Percentiles rank a stretch among this genome's conserved stretches.
Evolutionary conservation across 2,113 vertebrate genomes (phyloP).

Genomic region (Aix galericulata): DNA sequence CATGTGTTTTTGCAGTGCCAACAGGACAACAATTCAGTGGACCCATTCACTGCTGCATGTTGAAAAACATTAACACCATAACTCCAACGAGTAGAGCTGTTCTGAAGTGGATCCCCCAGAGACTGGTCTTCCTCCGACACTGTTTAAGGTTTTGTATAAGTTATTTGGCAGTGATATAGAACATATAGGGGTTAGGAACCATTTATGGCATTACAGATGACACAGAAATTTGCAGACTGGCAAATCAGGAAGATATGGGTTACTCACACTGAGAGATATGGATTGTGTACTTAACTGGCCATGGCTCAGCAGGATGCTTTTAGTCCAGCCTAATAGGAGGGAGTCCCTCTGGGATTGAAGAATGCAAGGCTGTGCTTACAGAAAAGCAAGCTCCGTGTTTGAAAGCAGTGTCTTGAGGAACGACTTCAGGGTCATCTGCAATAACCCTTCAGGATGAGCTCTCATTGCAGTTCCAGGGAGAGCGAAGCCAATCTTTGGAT

Average conservation of each 20-base stretch:
- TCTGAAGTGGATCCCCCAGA: background rate
- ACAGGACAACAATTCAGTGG: background rate
- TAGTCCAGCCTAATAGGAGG: slow-evolving; percentile 44
- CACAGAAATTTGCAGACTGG: slow-evolving; percentile 22
- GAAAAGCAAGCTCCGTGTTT: background rate
- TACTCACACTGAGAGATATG: slow-evolving; percentile 39
- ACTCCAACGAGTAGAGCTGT: background rate
- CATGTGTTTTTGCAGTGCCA: background rate
- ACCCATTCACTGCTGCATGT: background rate
- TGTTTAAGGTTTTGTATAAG: background rate
- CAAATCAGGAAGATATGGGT: background rate
- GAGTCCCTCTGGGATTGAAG: slow-evolving; percentile 30
- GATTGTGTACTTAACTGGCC: slow-evolving; percentile 45
- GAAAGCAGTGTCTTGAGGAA: slow-evolving; percentile 36
- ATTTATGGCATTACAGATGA: background rate
- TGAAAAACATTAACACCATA: background rate
- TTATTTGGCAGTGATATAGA: background rate
- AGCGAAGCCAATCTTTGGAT: background rate
- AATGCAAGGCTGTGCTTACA: background rate
- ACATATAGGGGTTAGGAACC: background rate
- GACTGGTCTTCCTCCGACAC: background rate
- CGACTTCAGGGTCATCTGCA: background rate
- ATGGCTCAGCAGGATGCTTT: slow-evolving; percentile 56
- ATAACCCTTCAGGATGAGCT: slow-evolving; percentile 36
- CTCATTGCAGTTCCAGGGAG: background rate